Base-by-base conservation (phyloP, 2,113 vertebrate genomes). In the Thunnus thynnus region DNA sequence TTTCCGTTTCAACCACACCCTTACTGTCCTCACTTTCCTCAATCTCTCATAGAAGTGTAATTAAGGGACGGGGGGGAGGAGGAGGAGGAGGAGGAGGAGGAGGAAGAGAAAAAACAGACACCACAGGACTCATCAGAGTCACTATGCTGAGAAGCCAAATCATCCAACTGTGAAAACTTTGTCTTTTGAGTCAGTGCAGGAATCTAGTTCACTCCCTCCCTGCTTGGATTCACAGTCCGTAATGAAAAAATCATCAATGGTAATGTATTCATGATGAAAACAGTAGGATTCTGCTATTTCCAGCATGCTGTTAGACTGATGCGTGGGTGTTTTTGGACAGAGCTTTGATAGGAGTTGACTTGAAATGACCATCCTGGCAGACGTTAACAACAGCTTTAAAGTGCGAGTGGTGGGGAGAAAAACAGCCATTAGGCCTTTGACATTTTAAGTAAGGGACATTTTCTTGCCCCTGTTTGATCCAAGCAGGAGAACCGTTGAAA, bases 141-240 rank as follows among this genome's bases (percentile, higher is more conserved):
- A 67, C 72, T 88, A 22, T 73, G 62, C 22, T 72, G 63, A 79
- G 71, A 88, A 82, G 80, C 76, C 76, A 84, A 91, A 77, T 79
- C 88, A 86, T 60, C 81, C 79, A 70, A 72, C 71, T 88, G 86
- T 90, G 87, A 92, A 90, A 92, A 87, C 73, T 76, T 86, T 86
- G 32, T 81, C 86, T 79, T 90, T 79, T 66, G 80, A 87, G 76
- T 90, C 87, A 84, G 62, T 11, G 58, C 72, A 55, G 66, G 41
- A 32, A 76, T 84, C 27, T 4, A 62, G 52, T 60, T 72, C 77
- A 72, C 66, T 61, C 58, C 58, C 65, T 63, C 36, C 51, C 50
- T 72, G 71, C 58, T 57, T 27, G n/a, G 52, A 58, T 62, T 63
- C 18, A 8, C 44, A 1, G 57, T 47, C 60, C 50, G 73, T 57